Evolutionary conservation across 2,888 invertebrate genomes (phyloP).

Genomic region (Tinea semifulvella): DNA sequence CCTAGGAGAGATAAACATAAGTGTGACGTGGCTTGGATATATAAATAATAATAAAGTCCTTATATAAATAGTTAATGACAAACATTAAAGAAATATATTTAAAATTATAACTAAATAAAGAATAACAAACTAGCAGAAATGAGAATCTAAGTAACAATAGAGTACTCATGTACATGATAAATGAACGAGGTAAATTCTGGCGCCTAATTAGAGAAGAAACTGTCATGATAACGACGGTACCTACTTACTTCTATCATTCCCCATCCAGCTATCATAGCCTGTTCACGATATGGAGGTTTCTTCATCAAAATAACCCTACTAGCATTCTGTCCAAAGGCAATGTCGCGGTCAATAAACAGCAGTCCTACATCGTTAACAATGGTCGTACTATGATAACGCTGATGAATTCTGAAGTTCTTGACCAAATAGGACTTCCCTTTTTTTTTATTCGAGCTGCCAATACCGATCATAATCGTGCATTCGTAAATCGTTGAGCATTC

Average conservation of each 20-base stretch:
- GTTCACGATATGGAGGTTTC: conserved; percentile 17
- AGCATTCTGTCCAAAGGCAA: background rate
- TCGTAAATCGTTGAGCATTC: background rate
- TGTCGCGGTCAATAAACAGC: background rate
- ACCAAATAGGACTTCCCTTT: conserved; percentile 14
- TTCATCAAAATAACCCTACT: conserved; percentile 22
- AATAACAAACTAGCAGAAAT: no score
- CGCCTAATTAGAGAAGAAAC: no score
- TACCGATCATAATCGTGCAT: conserved; percentile 14
- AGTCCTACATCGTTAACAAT: conserved; percentile 22
- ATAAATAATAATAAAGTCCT: no score
- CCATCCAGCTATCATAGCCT: conserved; percentile 25
- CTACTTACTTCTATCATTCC: conserved; percentile 24
- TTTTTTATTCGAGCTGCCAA: conserved; percentile 22
- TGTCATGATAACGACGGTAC: no score
- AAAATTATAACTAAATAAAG: no score
- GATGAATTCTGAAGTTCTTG: conserved; percentile 16
- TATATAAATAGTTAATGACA: no score
- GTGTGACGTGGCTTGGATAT: no score
- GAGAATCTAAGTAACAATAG: no score
- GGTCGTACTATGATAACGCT: conserved; percentile 15
- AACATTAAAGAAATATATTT: no score
- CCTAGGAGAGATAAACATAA: no score
- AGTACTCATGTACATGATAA: no score
- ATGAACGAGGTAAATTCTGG: no score